A percentile compares a stretch with the other conserved stretches of the same genome.
Conservation (phyloP, 2,888 invertebrate genomes). For the Lymantria monacha region DNA sequence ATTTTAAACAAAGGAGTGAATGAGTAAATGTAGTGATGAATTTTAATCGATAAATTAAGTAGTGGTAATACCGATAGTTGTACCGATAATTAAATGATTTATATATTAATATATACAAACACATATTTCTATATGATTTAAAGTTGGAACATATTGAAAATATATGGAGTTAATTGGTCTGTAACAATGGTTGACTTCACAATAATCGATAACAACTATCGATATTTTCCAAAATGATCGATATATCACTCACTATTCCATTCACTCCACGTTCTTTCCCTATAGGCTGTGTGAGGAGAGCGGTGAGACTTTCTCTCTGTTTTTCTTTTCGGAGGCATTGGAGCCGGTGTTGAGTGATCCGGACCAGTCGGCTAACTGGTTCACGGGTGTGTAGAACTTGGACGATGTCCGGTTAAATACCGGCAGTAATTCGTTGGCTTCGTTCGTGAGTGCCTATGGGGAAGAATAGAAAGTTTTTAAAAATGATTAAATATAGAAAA, state of each 20-base stretch:
- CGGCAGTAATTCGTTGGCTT: constrained; percentile 98
- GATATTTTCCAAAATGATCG: constrained; percentile 3
- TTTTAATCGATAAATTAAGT: not conserved
- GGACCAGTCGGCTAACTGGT: constrained; percentile 95
- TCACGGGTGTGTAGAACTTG: constrained; percentile 91
- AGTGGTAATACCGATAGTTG: constrained; percentile 1
- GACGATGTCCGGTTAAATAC: constrained; percentile 98
- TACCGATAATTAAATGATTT: no score
- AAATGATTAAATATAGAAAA: not conserved
- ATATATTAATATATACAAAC: no score
- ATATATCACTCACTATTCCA: constrained; percentile 5
- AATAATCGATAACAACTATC: not conserved
- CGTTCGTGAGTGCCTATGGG: constrained; percentile 93
- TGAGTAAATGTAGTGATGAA: not conserved
- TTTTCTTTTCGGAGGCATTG: constrained; percentile 41
- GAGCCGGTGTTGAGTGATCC: constrained; percentile 55
- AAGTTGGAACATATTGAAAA: no score
- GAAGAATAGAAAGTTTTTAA: not conserved
- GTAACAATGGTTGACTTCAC: no score
- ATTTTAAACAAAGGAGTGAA: constrained; percentile 1
- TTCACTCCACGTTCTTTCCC: constrained; percentile 26
- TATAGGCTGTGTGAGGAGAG: constrained; percentile 52
- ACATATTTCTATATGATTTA: no score
- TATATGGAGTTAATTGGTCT: no score
- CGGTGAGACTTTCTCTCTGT: constrained; percentile 54